Evolutionary conservation across 2,797 vertebrate species (phyloP).

Genomic region (Enteromius thamalakanensis): DNA sequence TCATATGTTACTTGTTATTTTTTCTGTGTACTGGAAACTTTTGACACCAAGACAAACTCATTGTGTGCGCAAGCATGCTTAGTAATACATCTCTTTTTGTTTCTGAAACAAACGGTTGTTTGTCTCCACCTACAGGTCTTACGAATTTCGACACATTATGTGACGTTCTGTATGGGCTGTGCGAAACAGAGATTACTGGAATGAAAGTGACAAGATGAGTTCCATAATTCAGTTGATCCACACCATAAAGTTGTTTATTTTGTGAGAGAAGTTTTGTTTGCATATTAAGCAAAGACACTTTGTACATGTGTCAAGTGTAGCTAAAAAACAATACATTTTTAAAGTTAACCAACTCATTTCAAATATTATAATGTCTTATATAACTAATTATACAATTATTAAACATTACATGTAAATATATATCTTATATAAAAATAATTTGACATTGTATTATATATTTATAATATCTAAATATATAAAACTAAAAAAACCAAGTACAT

Average conservation of each 20-base stretch:
- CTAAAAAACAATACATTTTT: background rate
- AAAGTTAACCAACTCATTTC: background rate
- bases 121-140: slow-evolving; percentile 54
- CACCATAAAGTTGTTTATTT: background rate
- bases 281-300: background rate
- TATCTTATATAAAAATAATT: too few species aligned
- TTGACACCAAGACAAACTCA: background rate
- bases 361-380: background rate
- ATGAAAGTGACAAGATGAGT: background rate
- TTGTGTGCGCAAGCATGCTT: background rate
- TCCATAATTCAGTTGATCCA: background rate
- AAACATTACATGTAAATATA: too few species aligned
- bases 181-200: background rate
- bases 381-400: background rate
- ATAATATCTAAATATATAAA: too few species aligned
- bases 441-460: too few species aligned
- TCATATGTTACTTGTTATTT: background rate
- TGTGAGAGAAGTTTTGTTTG: background rate
- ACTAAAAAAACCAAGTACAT: too few species aligned
- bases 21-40: background rate
- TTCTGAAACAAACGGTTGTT: slow-evolving; percentile 5
- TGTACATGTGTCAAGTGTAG: background rate
- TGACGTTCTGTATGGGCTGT: background rate
- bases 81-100: background rate
- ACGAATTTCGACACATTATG: background rate